A percentile compares a stretch with the other conserved stretches of the same genome.
Conservation (phyloP, 2,888 invertebrate species). For the Rhagophthalmus giganteus region DNA sequence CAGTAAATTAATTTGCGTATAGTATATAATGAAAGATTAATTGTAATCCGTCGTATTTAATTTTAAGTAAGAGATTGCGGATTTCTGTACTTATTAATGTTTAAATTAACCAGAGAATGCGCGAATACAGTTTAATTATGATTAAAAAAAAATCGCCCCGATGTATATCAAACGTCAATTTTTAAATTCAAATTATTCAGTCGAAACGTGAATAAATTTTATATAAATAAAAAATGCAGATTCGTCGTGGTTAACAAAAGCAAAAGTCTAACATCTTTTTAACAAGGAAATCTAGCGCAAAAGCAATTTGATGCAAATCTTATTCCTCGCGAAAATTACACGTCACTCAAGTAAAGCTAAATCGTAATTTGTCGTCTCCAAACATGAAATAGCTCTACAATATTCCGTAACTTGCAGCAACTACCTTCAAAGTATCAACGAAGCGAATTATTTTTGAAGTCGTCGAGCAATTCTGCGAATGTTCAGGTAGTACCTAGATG, state of each 20-base stretch:
- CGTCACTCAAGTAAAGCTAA: conserved; percentile 22
- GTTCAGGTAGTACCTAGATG: conserved; percentile 5
- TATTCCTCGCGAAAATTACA: conserved; percentile 20
- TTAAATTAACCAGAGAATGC: too few species aligned
- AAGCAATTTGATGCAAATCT: conserved; percentile 25
- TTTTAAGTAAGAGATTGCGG: too few species aligned
- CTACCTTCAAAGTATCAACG: conserved; percentile 12
- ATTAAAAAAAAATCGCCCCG: too few species aligned
- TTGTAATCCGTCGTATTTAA: too few species aligned
- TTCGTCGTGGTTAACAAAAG: conserved; percentile 14
- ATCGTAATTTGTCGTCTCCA: conserved; percentile 18
- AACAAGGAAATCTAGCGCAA: conserved; percentile 18
- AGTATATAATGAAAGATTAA: too few species aligned
- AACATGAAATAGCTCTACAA: conserved; percentile 17
- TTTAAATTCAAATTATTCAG: too few species aligned
- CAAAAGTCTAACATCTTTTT: conserved; percentile 24
- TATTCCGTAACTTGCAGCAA: conserved; percentile 15
- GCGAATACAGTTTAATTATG: too few species aligned
- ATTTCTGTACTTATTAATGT: too few species aligned
- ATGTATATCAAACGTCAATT: too few species aligned
- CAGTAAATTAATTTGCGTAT: too few species aligned
- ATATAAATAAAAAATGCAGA: conserved; percentile 9
- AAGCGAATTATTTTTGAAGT: conserved; percentile 16
- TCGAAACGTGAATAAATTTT: too few species aligned
- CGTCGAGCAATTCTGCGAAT: conserved; percentile 13